Evolutionary conservation across 2,113 vertebrate genomes (phyloP).

Genomic region (Prietella phreatophila): DNA sequence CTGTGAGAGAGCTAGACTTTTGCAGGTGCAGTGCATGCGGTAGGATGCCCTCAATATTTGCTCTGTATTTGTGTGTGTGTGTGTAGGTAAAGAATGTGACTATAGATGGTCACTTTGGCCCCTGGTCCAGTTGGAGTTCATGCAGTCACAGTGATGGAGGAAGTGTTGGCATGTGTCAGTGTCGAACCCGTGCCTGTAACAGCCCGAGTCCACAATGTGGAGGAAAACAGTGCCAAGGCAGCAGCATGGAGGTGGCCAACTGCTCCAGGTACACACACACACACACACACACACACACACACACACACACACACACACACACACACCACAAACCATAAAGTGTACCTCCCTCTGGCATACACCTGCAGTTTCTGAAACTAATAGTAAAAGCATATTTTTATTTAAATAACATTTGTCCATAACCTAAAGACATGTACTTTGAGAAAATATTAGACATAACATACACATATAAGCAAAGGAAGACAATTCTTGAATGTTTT

Average conservation of each 20-base stretch:
- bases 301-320: neutral
- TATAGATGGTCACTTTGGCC: constrained; percentile 83
- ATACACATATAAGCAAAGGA: neutral
- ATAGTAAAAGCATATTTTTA: neutral
- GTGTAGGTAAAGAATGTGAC: constrained; percentile 88
- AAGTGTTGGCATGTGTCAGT: constrained; percentile 82
- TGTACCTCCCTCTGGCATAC: neutral
- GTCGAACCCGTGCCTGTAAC: constrained; percentile 86
- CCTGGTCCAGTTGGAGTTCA: constrained; percentile 83
- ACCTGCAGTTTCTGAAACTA: neutral
- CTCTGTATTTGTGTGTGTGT: constrained; percentile 5
- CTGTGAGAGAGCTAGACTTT: neutral
- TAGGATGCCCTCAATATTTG: constrained; percentile 6
- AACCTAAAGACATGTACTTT: neutral
- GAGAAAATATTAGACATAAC: neutral
- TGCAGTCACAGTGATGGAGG: constrained; percentile 83
- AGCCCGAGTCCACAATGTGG: constrained; percentile 88
- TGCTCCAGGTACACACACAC: constrained; percentile 85
- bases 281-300: constrained; percentile 26
- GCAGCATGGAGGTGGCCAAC: constrained; percentile 89
- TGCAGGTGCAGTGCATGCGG: neutral
- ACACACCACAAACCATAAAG: neutral
- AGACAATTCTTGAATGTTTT: neutral
- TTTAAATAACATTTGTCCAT: neutral
- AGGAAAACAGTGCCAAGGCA: constrained; percentile 85